A percentile compares a stretch with the other conserved stretches of the same genome.
Conservation (phyloP, 1,140 invertebrate species). For the Drosophila sucinea region DNA sequence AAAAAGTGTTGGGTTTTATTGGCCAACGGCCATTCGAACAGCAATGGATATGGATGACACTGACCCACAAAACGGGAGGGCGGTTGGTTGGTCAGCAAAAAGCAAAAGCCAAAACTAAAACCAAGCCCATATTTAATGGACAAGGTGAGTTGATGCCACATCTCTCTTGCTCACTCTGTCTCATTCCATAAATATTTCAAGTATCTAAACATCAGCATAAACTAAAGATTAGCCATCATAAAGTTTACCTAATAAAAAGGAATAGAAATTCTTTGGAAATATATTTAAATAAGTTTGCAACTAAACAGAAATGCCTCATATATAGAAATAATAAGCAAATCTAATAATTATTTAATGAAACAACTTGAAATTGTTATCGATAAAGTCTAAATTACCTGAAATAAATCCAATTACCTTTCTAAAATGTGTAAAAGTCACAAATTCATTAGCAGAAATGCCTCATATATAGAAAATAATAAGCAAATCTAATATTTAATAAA, state of each 20-base stretch:
- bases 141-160: conserved; percentile 37
- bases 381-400: too few relatives aligned
- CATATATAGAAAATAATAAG: not conserved
- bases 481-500: not conserved
- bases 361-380: too few relatives aligned
- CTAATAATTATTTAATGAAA: not conserved
- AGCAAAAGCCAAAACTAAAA: conserved; percentile 7
- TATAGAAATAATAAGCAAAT: not conserved
- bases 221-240: conserved; percentile 3
- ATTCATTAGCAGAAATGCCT: not conserved
- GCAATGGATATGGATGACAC: conserved; percentile 45
- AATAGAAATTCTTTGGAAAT: not conserved
- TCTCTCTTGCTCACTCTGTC: conserved; percentile 24
- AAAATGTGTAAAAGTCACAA: too few relatives aligned
- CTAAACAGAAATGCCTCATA: not conserved
- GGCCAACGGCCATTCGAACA: conserved; percentile 49
- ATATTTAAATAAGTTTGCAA: not conserved
- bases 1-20: conserved; percentile 54
- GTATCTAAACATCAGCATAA: not conserved
- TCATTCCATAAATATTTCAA: conserved; percentile 54
- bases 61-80: conserved; percentile 63
- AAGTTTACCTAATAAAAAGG: not conserved
- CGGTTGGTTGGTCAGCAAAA: not conserved
- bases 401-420: too few relatives aligned
- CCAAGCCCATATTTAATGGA: conserved; percentile 51